Conservation (phyloP, 2,797 vertebrate species). For the Pantherophis alleghaniensis region DNA sequence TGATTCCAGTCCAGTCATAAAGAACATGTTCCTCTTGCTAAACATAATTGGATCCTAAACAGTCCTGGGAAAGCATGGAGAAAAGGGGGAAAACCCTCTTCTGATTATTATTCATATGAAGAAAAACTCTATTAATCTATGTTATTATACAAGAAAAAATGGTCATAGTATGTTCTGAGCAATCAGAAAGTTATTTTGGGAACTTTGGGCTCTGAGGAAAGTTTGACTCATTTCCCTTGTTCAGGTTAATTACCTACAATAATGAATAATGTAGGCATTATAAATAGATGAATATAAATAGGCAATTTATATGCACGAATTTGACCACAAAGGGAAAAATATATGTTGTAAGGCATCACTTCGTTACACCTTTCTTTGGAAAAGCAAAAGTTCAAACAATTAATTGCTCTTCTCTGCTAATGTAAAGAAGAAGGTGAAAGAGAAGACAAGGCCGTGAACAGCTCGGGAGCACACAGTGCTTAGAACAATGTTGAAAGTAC, state of each 20-base stretch:
- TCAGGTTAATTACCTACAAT: conserved; percentile 55
- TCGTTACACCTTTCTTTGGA: not conserved
- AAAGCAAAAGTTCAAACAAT: not conserved
- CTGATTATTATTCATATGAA: conserved; percentile 5
- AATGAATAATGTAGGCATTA: conserved; percentile 45
- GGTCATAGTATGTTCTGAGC: conserved; percentile 5
- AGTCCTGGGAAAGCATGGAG: not conserved
- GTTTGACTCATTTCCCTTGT: conserved; percentile 48
- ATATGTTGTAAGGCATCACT: not conserved
- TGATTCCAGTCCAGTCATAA: not conserved
- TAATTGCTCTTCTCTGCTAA: not conserved
- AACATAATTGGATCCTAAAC: not conserved
- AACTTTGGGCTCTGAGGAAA: conserved; percentile 49
- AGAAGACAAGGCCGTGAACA: not conserved
- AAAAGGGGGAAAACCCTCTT: not conserved
- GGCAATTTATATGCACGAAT: conserved; percentile 37
- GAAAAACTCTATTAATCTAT: not conserved
- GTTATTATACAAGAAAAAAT: not conserved
- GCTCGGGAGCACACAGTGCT: not conserved
- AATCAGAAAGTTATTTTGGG: conserved; percentile 45
- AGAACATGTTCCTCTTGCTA: not conserved
- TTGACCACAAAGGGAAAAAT: conserved; percentile 1
- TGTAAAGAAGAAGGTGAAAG: not conserved
- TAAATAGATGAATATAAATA: conserved; percentile 33
- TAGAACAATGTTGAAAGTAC: not conserved